phyloP scores from a whole-genome alignment of 2,113 vertebrate species.

The Amphilophus citrinellus region DNA sequence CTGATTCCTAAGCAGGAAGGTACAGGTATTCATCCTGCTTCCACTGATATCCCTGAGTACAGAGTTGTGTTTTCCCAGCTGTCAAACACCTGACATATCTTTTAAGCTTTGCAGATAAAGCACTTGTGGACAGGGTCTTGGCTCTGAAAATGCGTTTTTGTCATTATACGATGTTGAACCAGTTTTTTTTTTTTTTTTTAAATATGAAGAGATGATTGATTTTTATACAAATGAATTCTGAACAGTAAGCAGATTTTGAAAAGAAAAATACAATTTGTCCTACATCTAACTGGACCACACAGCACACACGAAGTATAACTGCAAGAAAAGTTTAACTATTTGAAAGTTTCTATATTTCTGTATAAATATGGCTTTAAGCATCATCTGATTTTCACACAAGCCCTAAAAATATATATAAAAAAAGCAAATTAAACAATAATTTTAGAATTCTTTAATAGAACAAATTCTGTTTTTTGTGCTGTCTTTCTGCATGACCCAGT shows the following conservation, averaged over 20 bases:
- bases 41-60: constrained; percentile 50
- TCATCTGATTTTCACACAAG: not conserved
- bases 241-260: not conserved
- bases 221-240: constrained; percentile 30
- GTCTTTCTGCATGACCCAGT: not conserved
- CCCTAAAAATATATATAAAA: not conserved
- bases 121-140: constrained; percentile 53
- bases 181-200: constrained; percentile 12
- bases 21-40: constrained; percentile 65
- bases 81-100: constrained; percentile 65
- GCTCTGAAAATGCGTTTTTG: constrained; percentile 45
- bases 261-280: not conserved
- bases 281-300: not conserved
- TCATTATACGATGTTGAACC: constrained; percentile 31
- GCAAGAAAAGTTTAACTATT: not conserved
- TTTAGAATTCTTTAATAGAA: too few relatives aligned
- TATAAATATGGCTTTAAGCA: not conserved
- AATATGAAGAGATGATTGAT: constrained; percentile 35
- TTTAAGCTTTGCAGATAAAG: constrained; percentile 50
- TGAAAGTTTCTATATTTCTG: not conserved
- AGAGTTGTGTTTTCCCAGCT: constrained; percentile 67
- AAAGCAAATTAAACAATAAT: too few relatives aligned
- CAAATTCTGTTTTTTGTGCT: too few relatives aligned
- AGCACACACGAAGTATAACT: not conserved
- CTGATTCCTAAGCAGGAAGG: constrained; percentile 70